Evolutionary conservation across 2,797 vertebrate species (phyloP), one percentile per base, ranked within the genome.

Genomic region (Gambelia wislizenii): DNA sequence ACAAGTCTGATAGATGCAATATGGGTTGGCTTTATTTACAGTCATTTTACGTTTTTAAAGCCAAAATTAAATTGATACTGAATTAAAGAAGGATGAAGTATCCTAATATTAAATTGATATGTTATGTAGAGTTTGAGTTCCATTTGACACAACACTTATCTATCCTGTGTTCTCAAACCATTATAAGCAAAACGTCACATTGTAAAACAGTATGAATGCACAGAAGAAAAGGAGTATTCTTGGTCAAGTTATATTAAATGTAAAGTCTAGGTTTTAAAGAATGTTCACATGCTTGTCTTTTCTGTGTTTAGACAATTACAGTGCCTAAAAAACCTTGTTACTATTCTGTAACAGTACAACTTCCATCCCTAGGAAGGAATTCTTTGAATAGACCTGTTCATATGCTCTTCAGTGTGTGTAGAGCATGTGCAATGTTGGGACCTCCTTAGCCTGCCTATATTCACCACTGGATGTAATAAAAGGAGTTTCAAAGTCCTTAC

Each of bases 101-200:
- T 87, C 67, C 84, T 80, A 93, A 6, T 91, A 90, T 96, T 95
- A 95, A 91, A 47, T 92, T 89, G 90, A 52, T 94, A 84, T 97
- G 95, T n/a, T 97, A 94, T 96, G 92, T 96, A 95, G 89, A 94
- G 72, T 95, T 89, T 97, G 95, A 96, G 92, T 83, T 96, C 94
- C 87, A 86, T 96, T 95, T 94, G 96, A 93, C 94, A 92, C 95
- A 95, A 92, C 89, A 90, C 91, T 90, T 93, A 91, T 94, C 75
- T 90, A 87, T 94, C 86, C 94, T 89, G 56, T 96, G 94, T 96
- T 97, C 97, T 97, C 96, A 97, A 95, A 97, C 97, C 97, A 97
- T 96, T 97, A 93, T 97, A 96, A 97, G 97, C 97, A 97, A 97
- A 97, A 95, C 89, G 88, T 93, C 92, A 14, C 90, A 89, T 44